A percentile compares a stretch with the other conserved stretches of the same genome.
These are phyloP conservation scores for Cygnus olor DNA, from an alignment of 2,797 vertebrate genomes.

Conservation along the genomic window DNA sequence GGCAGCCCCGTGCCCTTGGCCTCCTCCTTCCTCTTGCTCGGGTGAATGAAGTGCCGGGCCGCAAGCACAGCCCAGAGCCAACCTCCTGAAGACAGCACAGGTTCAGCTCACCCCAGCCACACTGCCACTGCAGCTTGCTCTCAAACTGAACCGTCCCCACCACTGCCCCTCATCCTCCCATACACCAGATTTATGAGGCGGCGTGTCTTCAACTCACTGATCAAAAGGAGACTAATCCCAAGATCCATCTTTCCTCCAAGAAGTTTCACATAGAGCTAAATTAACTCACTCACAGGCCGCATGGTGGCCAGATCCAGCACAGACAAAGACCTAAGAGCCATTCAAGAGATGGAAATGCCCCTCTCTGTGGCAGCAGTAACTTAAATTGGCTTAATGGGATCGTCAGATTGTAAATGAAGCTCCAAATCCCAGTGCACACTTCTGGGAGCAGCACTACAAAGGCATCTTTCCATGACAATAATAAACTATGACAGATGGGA, in stretches of 20 bases:
- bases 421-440: not conserved
- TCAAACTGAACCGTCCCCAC: not conserved
- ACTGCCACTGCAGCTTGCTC: fast-evolving
- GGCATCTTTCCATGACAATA: not conserved
- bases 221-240: not conserved
- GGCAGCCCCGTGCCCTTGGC: not conserved
- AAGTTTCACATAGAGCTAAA: not conserved
- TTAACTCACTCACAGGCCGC: not conserved
- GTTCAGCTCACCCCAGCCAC: not conserved
- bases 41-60: fast-evolving
- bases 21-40: not conserved
- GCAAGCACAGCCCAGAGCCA: fast-evolving
- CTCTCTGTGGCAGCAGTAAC: not conserved
- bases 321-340: not conserved
- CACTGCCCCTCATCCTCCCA: not conserved
- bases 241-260: not conserved
- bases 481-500: not conserved
- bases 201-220: not conserved
- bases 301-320: not conserved
- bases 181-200: not conserved
- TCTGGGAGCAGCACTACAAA: not conserved
- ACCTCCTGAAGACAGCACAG: not conserved
- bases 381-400: not conserved
- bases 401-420: not conserved
- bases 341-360: not conserved